Conservation (phyloP, 2,797 vertebrate species). For the Sphenodon punctatus region DNA sequence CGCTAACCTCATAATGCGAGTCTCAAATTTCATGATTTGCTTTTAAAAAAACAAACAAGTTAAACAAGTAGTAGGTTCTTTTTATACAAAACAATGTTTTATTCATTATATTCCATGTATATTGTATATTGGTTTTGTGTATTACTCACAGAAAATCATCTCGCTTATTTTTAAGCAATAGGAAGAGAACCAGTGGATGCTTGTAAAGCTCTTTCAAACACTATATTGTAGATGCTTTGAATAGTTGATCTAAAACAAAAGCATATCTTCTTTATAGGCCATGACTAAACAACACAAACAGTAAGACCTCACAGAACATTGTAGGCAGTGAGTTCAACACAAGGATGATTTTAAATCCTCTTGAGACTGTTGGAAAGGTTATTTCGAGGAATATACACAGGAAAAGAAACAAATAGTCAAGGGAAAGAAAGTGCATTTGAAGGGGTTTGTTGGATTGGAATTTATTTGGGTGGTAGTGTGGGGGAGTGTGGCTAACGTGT, state of each 20-base stretch:
- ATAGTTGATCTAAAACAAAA: background rate
- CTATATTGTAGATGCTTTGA: background rate
- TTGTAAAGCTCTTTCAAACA: constrained; percentile 16
- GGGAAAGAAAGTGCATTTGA: background rate
- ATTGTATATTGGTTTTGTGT: constrained; percentile 18
- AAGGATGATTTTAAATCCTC: background rate
- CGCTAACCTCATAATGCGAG: background rate
- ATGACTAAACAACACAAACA: background rate
- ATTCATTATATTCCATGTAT: constrained; percentile 5
- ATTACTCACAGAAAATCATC: constrained; percentile 27
- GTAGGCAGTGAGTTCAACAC: background rate
- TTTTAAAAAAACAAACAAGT: constrained; percentile 11
- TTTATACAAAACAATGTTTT: background rate
- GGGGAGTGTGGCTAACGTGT: too few relatives aligned
- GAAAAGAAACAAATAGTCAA: background rate
- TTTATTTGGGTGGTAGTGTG: background rate
- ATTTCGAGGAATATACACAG: background rate
- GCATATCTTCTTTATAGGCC: background rate
- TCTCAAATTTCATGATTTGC: background rate
- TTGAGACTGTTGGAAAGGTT: background rate
- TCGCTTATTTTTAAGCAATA: constrained; percentile 20
- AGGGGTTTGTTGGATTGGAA: too few relatives aligned
- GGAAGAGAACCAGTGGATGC: constrained; percentile 23
- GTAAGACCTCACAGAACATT: background rate
- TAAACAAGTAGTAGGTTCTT: background rate